A percentile compares a stretch with the other conserved stretches of the same genome.
phyloP scores from a whole-genome alignment of 2,113 vertebrate species.

The Lycaon pictus region DNA sequence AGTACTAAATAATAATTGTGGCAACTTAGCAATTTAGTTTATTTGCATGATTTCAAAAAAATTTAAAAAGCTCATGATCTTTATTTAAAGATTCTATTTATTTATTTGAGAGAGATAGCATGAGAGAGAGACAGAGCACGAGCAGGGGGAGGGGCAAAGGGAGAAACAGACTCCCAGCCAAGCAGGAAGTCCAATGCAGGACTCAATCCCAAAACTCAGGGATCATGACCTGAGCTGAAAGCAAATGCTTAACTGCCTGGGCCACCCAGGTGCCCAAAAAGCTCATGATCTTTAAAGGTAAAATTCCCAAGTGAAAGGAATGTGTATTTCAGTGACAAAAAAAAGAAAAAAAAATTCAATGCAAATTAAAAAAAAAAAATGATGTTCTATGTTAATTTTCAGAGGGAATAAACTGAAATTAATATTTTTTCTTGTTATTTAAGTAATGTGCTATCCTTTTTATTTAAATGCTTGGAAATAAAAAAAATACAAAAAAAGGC shows the following conservation, averaged over 20 bases:
- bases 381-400: neutral
- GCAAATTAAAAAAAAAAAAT: neutral
- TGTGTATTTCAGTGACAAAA: neutral
- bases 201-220: no score
- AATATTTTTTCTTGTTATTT: neutral
- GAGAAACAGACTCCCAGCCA: no score
- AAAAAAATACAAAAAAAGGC: neutral
- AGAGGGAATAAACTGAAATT: neutral
- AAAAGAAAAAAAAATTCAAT: neutral
- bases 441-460: neutral
- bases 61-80: neutral
- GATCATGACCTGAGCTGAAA: no score
- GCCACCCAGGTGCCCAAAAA: neutral
- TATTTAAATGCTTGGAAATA: slow-evolving; percentile 46
- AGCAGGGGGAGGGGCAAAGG: no score
- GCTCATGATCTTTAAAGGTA: neutral
- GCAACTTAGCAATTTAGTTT: neutral
- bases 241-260: no score
- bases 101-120: no score
- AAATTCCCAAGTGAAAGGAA: neutral
- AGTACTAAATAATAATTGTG: neutral
- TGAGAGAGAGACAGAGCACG: no score
- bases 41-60: slow-evolving; percentile 15
- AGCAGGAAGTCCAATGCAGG: no score
- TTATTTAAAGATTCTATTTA: neutral